phyloP scores from a whole-genome alignment of 1,140 invertebrate species.

The Battus philenor region DNA sequence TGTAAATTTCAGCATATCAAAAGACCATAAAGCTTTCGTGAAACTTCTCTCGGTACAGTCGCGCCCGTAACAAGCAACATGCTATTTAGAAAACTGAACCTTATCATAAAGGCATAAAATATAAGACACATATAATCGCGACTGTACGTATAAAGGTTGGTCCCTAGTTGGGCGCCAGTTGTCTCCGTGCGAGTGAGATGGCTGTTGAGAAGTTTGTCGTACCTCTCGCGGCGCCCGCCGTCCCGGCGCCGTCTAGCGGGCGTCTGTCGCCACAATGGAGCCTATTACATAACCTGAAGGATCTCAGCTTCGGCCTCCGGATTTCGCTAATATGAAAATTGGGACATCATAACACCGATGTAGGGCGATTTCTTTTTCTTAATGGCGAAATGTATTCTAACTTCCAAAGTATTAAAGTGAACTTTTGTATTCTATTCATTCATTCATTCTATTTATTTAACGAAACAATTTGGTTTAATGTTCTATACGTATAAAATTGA shows the following conservation, averaged over 20 bases:
- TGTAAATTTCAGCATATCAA: conserved; percentile 34
- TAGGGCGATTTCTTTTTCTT: conserved; percentile 1
- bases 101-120: not conserved
- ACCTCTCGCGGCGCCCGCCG: conserved; percentile 36
- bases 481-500: too few relatives aligned
- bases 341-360: conserved; percentile 15
- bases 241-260: conserved; percentile 36
- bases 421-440: too few relatives aligned
- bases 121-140: too few relatives aligned
- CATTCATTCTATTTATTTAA: too few relatives aligned
- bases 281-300: conserved; percentile 36
- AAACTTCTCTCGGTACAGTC: conserved; percentile 7
- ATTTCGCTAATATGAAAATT: conserved; percentile 18
- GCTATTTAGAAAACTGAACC: not conserved
- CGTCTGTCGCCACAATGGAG: conserved; percentile 38
- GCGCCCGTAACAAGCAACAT: not conserved
- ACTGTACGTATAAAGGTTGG: not conserved
- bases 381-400: conserved; percentile 3
- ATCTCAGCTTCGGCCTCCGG: conserved; percentile 20
- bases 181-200: conserved; percentile 25
- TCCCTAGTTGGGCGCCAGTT: conserved; percentile 37
- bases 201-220: conserved; percentile 12
- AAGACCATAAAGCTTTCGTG: conserved; percentile 23
- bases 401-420: not conserved
- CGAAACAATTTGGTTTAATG: too few relatives aligned